phyloP scores from a whole-genome alignment of 2,113 vertebrate genomes.

The Ivindomyrus marchei region DNA sequence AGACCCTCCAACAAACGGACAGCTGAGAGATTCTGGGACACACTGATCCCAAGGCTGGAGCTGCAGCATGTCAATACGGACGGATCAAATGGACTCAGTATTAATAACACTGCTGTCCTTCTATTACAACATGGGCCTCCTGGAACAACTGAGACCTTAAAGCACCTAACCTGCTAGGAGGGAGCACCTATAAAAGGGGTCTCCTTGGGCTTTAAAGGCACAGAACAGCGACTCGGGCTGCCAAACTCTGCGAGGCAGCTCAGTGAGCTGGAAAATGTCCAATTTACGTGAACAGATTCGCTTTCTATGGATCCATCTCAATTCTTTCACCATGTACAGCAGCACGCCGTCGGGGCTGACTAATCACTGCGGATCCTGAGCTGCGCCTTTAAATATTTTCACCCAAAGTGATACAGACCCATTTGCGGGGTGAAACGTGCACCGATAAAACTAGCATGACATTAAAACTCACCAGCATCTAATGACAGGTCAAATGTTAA shows the following conservation, averaged over 20 bases:
- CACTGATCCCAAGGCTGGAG: not conserved
- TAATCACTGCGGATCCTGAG: not conserved
- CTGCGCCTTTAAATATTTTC: not conserved
- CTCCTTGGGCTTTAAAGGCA: not conserved
- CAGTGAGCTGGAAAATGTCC: slow-evolving; percentile 1
- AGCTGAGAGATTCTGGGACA: not conserved
- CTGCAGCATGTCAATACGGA: not conserved
- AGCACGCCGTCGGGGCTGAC: not conserved
- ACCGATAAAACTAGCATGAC: not conserved
- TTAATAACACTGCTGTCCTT: not conserved
- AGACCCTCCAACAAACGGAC: slow-evolving; percentile 10
- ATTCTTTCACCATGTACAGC: not conserved
- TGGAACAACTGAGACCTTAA: not conserved
- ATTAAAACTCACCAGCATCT: not conserved
- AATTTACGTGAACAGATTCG: not conserved
- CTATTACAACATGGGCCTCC: not conserved
- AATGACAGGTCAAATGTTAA: not conserved
- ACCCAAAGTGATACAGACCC: not conserved
- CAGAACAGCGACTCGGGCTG: not conserved
- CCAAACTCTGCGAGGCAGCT: not conserved
- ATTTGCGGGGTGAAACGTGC: not conserved
- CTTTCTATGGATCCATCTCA: not conserved
- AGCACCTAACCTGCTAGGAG: not conserved
- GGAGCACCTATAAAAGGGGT: not conserved
- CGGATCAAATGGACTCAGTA: not conserved